These are phyloP conservation scores for Oreotrochilus melanogaster DNA, from an alignment of 2,113 vertebrate genomes.

Conservation along the genomic window DNA sequence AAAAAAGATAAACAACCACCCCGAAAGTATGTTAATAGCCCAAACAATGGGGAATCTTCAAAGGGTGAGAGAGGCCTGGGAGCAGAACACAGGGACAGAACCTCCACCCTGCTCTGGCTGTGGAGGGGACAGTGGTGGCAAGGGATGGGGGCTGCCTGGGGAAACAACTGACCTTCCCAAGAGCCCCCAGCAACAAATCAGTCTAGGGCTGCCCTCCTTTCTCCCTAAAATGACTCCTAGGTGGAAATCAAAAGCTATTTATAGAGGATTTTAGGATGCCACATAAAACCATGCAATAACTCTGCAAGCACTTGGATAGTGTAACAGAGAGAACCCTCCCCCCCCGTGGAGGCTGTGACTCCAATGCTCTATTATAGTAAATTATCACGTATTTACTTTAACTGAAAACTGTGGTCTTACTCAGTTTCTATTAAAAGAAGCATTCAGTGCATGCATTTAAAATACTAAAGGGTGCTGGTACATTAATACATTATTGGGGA, in stretches of 20 bases:
- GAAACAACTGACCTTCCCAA: background rate
- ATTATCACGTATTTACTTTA: background rate
- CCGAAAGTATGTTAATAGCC: constrained; percentile 76
- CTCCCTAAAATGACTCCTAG: background rate
- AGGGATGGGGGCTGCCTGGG: background rate
- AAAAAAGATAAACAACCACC: constrained; percentile 76
- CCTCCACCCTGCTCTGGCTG: background rate
- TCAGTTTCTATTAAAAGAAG: background rate
- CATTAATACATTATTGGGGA: accelerated
- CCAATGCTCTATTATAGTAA: background rate
- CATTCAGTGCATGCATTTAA: background rate
- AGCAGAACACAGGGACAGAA: constrained; percentile 28
- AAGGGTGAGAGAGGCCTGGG: constrained; percentile 52
- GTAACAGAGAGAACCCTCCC: background rate
- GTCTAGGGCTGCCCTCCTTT: background rate
- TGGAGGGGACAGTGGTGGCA: background rate
- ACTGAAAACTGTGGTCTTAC: background rate
- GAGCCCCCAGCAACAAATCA: background rate
- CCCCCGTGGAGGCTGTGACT: background rate
- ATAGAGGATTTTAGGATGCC: background rate
- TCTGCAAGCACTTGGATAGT: background rate
- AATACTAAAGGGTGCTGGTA: background rate
- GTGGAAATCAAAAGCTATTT: background rate
- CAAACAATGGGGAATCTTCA: constrained; percentile 74
- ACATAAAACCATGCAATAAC: background rate